phyloP scores from a whole-genome alignment of 2,888 invertebrate species.

The Galeruca laticollis region DNA sequence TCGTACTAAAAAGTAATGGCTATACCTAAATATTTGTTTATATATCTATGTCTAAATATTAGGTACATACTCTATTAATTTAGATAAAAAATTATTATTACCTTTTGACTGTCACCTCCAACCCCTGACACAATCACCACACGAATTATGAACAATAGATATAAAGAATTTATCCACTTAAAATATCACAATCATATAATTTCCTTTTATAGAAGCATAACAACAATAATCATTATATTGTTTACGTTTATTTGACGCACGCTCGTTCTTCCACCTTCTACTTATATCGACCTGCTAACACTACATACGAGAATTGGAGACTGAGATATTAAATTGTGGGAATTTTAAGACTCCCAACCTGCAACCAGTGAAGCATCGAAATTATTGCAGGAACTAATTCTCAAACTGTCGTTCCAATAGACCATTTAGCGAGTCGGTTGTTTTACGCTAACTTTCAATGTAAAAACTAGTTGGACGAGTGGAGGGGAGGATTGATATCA shows the following conservation, averaged over 20 bases:
- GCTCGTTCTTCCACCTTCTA: neutral
- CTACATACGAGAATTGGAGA: neutral
- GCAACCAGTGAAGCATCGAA: neutral
- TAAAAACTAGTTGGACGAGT: neutral
- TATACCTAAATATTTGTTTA: no score
- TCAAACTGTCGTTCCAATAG: neutral
- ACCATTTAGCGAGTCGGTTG: neutral
- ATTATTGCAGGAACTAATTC: constrained; percentile 5
- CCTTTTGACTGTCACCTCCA: neutral
- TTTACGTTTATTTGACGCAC: constrained; percentile 5
- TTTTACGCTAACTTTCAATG: neutral
- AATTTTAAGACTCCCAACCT: neutral
- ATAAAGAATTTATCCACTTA: neutral
- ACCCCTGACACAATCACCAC: constrained; percentile 2
- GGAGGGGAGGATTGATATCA: neutral
- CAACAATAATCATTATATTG: neutral
- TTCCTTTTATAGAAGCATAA: neutral
- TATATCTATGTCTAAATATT: neutral
- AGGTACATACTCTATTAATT: neutral
- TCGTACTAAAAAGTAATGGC: neutral
- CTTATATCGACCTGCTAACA: neutral
- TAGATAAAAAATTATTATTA: neutral
- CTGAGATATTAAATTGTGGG: neutral
- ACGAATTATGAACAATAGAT: neutral
- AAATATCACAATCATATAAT: neutral